Conservation (phyloP, 2,797 vertebrate genomes). For the Acanthurus lineatus region DNA sequence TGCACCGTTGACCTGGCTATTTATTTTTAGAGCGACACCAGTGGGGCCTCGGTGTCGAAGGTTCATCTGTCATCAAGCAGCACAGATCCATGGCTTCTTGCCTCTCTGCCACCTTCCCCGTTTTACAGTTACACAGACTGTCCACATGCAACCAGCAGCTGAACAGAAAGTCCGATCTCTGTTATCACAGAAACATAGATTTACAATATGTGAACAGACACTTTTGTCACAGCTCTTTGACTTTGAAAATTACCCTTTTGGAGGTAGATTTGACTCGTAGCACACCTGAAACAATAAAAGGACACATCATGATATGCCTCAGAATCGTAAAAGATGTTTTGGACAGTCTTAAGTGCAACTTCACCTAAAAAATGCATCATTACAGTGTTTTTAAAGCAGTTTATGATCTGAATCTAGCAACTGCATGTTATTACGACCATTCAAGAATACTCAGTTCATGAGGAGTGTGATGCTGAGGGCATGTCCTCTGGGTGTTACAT, state of each 20-base stretch:
- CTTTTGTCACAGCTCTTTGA: neutral
- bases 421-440: neutral
- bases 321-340: neutral
- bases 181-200: neutral
- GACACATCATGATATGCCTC: no score
- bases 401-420: neutral
- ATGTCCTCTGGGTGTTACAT: no score
- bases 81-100: conserved; percentile 39
- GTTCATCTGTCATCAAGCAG: conserved; percentile 59
- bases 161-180: neutral
- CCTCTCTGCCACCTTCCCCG: conserved; percentile 43
- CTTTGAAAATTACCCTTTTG: neutral
- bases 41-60: conserved; percentile 52
- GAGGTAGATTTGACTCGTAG: neutral
- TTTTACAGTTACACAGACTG: neutral
- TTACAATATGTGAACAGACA: no score
- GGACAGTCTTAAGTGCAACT: neutral
- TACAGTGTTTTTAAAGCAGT: neutral
- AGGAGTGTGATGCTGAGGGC: no score
- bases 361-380: neutral
- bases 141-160: neutral
- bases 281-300: neutral
- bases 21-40: conserved; percentile 77
- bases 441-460: no score
- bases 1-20: conserved; percentile 57